Conservation (phyloP, 1,140 invertebrate species). For the Delia radicum region DNA sequence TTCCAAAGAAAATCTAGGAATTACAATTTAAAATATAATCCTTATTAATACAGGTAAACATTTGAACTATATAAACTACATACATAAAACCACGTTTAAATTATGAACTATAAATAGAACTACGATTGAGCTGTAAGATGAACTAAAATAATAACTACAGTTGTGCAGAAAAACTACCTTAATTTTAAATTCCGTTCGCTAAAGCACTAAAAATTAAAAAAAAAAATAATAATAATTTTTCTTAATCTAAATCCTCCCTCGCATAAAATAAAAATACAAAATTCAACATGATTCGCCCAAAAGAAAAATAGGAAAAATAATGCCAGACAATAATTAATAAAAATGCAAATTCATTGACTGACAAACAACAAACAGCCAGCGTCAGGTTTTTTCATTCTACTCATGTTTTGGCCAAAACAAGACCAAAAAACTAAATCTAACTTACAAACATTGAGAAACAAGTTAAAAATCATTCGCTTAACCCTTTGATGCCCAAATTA, state of each 20-base stretch:
- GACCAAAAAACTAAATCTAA: not conserved
- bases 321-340: slow-evolving; percentile 24
- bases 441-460: not conserved
- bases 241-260: not conserved
- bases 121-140: too few relatives aligned
- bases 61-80: too few relatives aligned
- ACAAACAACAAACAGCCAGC: not conserved
- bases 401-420: not conserved
- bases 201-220: not conserved
- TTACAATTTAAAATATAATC: too few relatives aligned
- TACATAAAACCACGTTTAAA: too few relatives aligned
- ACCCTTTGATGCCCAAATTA: too few relatives aligned
- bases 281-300: not conserved
- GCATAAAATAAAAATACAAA: not conserved
- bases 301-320: slow-evolving; percentile 20
- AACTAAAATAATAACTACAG: too few relatives aligned
- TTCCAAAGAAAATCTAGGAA: too few relatives aligned
- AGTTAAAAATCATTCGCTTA: not conserved
- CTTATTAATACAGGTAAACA: too few relatives aligned
- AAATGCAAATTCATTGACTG: slow-evolving; percentile 15
- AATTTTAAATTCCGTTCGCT: not conserved
- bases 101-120: too few relatives aligned
- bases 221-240: not conserved
- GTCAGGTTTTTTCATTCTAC: not conserved
- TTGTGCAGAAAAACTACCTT: not conserved